Conservation (phyloP, 2,888 invertebrate genomes). For the Chaetogeoica ovagalla region DNA sequence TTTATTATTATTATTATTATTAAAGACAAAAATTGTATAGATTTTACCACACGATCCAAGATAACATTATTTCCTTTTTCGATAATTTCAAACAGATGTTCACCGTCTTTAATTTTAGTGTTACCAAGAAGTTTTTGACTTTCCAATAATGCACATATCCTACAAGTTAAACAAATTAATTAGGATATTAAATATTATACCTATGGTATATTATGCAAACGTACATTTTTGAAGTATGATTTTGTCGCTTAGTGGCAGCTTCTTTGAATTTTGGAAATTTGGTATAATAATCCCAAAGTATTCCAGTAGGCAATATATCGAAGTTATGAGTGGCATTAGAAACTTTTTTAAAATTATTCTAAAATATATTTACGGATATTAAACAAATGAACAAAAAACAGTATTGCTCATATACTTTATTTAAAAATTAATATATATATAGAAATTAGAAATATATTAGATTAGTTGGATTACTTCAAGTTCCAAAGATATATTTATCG, state of each 20-base stretch:
- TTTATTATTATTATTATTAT: background rate
- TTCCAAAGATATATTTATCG: no score
- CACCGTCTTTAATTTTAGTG: slow-evolving; percentile 64
- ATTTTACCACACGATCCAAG: slow-evolving; percentile 74
- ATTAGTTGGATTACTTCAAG: no score
- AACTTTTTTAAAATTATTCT: slow-evolving; percentile 71
- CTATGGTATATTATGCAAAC: slow-evolving; percentile 52
- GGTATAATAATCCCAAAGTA: slow-evolving; percentile 73
- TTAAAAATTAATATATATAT: no score
- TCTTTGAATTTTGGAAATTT: slow-evolving; percentile 76
- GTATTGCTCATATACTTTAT: background rate
- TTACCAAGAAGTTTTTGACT: slow-evolving; percentile 65
- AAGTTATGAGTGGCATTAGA: slow-evolving; percentile 71
- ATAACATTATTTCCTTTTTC: slow-evolving; percentile 82
- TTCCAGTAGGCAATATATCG: slow-evolving; percentile 74
- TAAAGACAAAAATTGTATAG: background rate
- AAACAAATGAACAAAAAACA: background rate
- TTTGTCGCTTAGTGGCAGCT: slow-evolving; percentile 68
- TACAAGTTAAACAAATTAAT: slow-evolving; percentile 55
- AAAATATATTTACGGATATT: slow-evolving; percentile 55
- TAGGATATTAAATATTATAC: background rate
- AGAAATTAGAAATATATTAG: no score
- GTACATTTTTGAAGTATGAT: slow-evolving; percentile 67
- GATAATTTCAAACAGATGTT: slow-evolving; percentile 75
- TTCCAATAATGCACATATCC: slow-evolving; percentile 65